phyloP scores from a whole-genome alignment of 1,140 invertebrate genomes.

The Apocrypta bakeri region DNA sequence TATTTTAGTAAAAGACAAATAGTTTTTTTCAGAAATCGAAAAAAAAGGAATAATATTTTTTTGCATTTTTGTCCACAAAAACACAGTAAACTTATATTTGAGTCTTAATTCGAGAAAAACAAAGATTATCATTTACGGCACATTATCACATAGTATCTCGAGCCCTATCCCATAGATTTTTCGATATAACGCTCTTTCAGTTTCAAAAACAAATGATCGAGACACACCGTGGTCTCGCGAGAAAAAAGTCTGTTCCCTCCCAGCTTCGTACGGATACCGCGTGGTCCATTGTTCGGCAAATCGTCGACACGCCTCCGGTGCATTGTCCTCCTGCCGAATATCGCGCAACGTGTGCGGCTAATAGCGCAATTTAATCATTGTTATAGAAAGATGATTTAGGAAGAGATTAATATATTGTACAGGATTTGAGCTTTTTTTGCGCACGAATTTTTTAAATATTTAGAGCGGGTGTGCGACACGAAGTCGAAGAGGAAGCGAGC shows the following conservation, averaged over 20 bases:
- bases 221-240: background rate
- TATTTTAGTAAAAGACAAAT: too few relatives aligned
- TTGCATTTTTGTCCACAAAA: too few relatives aligned
- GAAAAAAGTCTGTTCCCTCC: background rate
- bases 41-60: too few relatives aligned
- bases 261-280: background rate
- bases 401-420: background rate
- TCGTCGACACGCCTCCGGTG: background rate
- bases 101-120: too few relatives aligned
- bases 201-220: background rate
- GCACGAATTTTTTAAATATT: background rate
- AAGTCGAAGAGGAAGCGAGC: too few relatives aligned
- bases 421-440: background rate
- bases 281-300: slow-evolving; percentile 15
- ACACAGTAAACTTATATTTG: too few relatives aligned
- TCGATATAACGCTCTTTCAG: background rate
- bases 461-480: background rate
- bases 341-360: slow-evolving; percentile 7
- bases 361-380: slow-evolving; percentile 4
- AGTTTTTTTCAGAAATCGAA: too few relatives aligned
- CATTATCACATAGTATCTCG: background rate
- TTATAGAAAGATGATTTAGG: background rate
- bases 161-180: background rate
- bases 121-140: too few relatives aligned
- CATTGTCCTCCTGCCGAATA: background rate